These are phyloP conservation scores for Bombus superbus DNA, from an alignment of 1,140 invertebrate species.

Conservation along the genomic window DNA sequence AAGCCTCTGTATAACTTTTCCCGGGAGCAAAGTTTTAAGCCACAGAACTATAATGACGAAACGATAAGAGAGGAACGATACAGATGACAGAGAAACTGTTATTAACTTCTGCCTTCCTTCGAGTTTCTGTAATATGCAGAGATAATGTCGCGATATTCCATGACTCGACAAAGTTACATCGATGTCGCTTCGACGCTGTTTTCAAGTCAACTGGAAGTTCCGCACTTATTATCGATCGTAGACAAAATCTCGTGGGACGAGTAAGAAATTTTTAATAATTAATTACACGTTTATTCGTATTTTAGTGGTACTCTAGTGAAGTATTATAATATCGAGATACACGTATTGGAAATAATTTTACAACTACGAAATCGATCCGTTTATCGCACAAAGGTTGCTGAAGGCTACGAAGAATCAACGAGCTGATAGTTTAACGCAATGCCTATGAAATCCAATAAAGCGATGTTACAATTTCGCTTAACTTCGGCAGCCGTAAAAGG, in stretches of 20 bases:
- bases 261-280: not conserved
- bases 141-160: not conserved
- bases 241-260: not conserved
- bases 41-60: conserved; percentile 71
- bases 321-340: too few relatives aligned
- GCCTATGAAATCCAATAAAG: too few relatives aligned
- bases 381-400: too few relatives aligned
- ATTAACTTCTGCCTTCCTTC: conserved; percentile 58
- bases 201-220: too few relatives aligned
- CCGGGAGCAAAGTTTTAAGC: conserved; percentile 68
- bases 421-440: too few relatives aligned
- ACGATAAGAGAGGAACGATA: conserved; percentile 69
- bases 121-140: not conserved
- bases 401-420: too few relatives aligned
- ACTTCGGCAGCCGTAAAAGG: not conserved
- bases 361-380: too few relatives aligned
- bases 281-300: not conserved
- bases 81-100: conserved; percentile 53
- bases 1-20: conserved; percentile 35
- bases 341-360: too few relatives aligned
- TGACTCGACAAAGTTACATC: not conserved
- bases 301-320: not conserved
- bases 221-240: too few relatives aligned
- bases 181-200: too few relatives aligned
- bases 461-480: too few relatives aligned